Conservation (phyloP, 2,113 vertebrate species). For the Pseudopodoces humilis region DNA sequence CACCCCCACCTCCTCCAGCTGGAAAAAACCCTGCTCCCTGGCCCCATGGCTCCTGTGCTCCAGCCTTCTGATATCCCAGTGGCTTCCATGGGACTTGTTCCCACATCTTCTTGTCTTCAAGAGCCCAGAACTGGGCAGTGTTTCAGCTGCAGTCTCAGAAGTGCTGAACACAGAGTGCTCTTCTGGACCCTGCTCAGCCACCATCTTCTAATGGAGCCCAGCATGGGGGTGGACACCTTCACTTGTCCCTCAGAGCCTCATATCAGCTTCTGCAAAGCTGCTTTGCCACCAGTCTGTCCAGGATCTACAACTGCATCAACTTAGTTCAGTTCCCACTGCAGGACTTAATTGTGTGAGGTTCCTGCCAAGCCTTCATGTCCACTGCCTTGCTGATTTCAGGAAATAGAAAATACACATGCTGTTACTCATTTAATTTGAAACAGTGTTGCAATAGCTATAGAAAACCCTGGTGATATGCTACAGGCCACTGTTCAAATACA, state of each 20-base stretch:
- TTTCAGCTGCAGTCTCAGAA: neutral
- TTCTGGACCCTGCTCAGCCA: neutral
- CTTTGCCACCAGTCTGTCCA: rapidly evolving
- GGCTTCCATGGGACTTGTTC: neutral
- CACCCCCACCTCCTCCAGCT: neutral
- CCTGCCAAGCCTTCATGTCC: neutral
- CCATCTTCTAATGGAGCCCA: neutral
- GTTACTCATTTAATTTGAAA: neutral
- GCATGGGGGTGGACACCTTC: neutral
- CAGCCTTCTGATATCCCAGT: neutral
- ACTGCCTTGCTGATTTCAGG: neutral
- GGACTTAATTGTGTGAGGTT: rapidly evolving
- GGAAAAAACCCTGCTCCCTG: neutral
- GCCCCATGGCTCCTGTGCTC: neutral
- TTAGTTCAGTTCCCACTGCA: neutral
- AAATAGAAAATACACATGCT: neutral
- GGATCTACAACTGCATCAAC: neutral
- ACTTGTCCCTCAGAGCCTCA: neutral
- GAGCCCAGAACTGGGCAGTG: neutral
- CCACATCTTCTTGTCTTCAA: neutral
- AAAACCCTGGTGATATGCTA: rapidly evolving
- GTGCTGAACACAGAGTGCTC: neutral
- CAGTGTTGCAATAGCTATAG: neutral
- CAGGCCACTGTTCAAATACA: neutral
- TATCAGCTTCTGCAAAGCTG: neutral